Conservation (phyloP, 1,140 invertebrate species). For the Ylistrum balloti region DNA sequence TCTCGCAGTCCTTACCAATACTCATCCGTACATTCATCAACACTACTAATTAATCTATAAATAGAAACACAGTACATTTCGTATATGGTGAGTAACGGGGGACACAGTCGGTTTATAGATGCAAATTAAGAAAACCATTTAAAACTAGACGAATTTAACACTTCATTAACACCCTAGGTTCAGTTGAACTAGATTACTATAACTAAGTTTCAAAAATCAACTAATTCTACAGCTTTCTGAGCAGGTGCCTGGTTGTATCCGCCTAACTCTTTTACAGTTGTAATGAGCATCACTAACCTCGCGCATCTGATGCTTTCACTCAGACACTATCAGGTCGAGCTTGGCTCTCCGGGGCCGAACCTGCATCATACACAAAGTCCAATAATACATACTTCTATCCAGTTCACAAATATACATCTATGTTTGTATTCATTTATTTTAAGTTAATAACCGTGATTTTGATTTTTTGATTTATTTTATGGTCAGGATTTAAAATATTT, state of each 20-base stretch:
- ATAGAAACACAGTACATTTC: too few species aligned
- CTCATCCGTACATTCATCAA: too few species aligned
- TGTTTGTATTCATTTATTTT: too few species aligned
- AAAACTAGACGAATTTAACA: background rate
- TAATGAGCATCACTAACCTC: slow-evolving; percentile 25
- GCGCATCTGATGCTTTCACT: slow-evolving; percentile 22
- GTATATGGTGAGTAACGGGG: too few species aligned
- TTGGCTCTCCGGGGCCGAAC: background rate
- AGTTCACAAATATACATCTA: background rate
- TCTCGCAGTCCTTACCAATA: too few species aligned
- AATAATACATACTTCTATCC: background rate
- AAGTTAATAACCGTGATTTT: too few species aligned
- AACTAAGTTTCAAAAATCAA: background rate
- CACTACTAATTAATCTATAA: too few species aligned
- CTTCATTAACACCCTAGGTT: background rate
- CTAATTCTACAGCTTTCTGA: background rate
- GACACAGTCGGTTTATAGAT: too few species aligned
- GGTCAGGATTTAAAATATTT: too few species aligned
- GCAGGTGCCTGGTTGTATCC: background rate
- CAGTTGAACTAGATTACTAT: background rate
- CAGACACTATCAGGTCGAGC: background rate
- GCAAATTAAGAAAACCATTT: background rate
- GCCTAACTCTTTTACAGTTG: background rate
- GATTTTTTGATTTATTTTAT: too few species aligned
- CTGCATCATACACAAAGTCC: background rate